Percentiles rank a stretch among this genome's conserved stretches.
Evolutionary conservation across 2,888 invertebrate genomes (phyloP).

Genomic region (Iphiclides podalirius): DNA sequence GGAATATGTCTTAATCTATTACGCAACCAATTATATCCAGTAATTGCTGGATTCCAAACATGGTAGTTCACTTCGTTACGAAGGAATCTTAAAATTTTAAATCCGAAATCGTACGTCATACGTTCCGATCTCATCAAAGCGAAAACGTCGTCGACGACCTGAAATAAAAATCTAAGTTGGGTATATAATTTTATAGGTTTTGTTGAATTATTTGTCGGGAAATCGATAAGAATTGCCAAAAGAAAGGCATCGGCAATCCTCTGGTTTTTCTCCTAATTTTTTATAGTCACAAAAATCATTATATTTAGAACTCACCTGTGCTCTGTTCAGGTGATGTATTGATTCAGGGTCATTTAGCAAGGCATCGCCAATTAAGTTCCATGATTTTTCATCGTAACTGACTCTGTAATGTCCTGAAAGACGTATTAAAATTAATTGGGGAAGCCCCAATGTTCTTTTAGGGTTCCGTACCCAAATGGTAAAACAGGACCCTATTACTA

Average conservation of each 20-base stretch:
- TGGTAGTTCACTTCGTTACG: slow-evolving; percentile 57
- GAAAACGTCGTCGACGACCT: slow-evolving; percentile 69
- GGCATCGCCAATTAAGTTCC: slow-evolving; percentile 71
- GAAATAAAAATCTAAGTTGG: too few relatives aligned
- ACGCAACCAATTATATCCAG: slow-evolving; percentile 59
- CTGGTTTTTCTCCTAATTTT: too few relatives aligned
- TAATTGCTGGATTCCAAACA: slow-evolving; percentile 67
- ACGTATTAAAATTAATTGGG: too few relatives aligned
- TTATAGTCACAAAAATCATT: too few relatives aligned
- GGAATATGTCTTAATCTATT: slow-evolving; percentile 61
- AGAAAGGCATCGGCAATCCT: too few relatives aligned
- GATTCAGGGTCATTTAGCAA: slow-evolving; percentile 47
- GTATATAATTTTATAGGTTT: too few relatives aligned
- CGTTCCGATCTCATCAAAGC: slow-evolving; percentile 60
- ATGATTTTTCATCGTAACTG: slow-evolving; percentile 81
- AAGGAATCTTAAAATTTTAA: slow-evolving; percentile 61
- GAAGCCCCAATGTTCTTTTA: too few relatives aligned
- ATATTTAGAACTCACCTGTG: too few relatives aligned
- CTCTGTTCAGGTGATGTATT: slow-evolving; percentile 85
- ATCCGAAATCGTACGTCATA: slow-evolving; percentile 53
- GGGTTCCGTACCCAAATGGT: too few relatives aligned
- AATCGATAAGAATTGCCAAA: too few relatives aligned
- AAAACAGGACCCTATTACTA: too few relatives aligned
- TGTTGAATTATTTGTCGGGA: too few relatives aligned
- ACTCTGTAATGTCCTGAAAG: slow-evolving; percentile 83